These are phyloP conservation scores for Amblyopsis hoosieri DNA, from an alignment of 2,797 vertebrate genomes.

Conservation along the genomic window DNA sequence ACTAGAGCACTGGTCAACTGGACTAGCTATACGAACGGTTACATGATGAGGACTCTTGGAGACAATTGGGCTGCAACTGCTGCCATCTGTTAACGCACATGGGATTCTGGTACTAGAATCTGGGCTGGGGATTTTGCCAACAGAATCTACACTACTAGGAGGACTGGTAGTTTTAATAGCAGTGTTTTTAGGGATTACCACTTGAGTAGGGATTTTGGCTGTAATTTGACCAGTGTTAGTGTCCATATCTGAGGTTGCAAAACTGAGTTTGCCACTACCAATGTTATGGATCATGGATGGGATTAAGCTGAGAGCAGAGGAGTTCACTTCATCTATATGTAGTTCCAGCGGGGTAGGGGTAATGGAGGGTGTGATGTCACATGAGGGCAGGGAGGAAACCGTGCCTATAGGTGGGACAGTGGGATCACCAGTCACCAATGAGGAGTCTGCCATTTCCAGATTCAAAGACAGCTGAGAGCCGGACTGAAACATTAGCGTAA, in stretches of 20 bases:
- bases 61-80: constrained; percentile 33
- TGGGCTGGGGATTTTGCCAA: constrained; percentile 31
- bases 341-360: constrained; percentile 59
- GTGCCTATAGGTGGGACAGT: constrained; percentile 30
- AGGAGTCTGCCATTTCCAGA: constrained; percentile 68
- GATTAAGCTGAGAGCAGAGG: constrained; percentile 8
- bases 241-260: constrained; percentile 41
- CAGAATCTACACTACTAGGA: constrained; percentile 19
- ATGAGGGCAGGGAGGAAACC: constrained; percentile 22
- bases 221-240: constrained; percentile 27
- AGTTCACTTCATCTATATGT: constrained; percentile 70
- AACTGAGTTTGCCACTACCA: constrained; percentile 34
- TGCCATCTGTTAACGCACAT: constrained; percentile 6
- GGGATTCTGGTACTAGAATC: neutral
- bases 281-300: constrained; percentile 32
- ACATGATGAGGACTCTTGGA: constrained; percentile 45
- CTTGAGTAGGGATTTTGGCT: constrained; percentile 14
- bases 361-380: constrained; percentile 36
- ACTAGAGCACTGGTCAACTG: constrained; percentile 30
- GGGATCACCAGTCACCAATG: constrained; percentile 22
- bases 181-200: constrained; percentile 12
- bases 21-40: constrained; percentile 23
- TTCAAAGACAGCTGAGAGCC: constrained; percentile 81
- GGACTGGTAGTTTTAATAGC: constrained; percentile 11
- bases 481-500: constrained; percentile 75